phyloP scores from a whole-genome alignment of 2,113 vertebrate genomes.

The Lethenteron reissneri region DNA sequence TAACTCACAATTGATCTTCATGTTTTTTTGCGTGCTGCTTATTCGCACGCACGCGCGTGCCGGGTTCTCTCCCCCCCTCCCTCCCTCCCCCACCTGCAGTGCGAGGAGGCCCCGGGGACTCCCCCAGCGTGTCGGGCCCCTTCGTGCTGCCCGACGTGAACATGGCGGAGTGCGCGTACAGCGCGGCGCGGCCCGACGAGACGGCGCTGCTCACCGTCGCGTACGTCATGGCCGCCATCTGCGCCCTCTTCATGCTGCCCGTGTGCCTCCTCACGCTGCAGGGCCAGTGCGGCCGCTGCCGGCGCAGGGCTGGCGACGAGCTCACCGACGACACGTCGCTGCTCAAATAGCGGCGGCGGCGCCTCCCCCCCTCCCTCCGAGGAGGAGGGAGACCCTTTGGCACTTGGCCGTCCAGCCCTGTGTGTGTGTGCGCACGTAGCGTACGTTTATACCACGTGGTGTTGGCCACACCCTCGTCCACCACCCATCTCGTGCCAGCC shows the following conservation, averaged over 20 bases:
- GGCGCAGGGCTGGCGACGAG: slow-evolving; percentile 48
- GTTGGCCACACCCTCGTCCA: no score
- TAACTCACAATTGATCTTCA: no score
- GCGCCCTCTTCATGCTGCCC: slow-evolving; percentile 91
- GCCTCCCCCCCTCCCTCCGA: no score
- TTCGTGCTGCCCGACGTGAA: slow-evolving; percentile 40
- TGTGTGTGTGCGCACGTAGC: no score
- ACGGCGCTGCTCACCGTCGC: slow-evolving; percentile 97
- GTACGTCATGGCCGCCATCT: slow-evolving; percentile 94
- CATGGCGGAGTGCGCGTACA: slow-evolving; percentile 92
- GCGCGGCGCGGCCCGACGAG: slow-evolving; percentile 87
- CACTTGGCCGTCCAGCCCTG: no score
- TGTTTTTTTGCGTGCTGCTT: no score
- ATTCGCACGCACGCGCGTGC: slow-evolving; percentile 34
- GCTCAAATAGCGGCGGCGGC: slow-evolving; percentile 32
- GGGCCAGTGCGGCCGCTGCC: slow-evolving; percentile 77
- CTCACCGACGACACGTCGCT: slow-evolving; percentile 85
- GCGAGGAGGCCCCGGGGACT: slow-evolving; percentile 1
- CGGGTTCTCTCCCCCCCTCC: slow-evolving; percentile 18
- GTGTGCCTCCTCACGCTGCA: slow-evolving; percentile 96
- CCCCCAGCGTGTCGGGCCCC: slow-evolving; percentile 48
- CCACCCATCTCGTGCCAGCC: no score
- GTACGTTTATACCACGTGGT: no score
- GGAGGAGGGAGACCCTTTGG: no score
- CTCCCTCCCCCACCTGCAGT: slow-evolving; percentile 1